phyloP scores from a whole-genome alignment of 2,113 vertebrate genomes.

The Hiodon alosoides region DNA sequence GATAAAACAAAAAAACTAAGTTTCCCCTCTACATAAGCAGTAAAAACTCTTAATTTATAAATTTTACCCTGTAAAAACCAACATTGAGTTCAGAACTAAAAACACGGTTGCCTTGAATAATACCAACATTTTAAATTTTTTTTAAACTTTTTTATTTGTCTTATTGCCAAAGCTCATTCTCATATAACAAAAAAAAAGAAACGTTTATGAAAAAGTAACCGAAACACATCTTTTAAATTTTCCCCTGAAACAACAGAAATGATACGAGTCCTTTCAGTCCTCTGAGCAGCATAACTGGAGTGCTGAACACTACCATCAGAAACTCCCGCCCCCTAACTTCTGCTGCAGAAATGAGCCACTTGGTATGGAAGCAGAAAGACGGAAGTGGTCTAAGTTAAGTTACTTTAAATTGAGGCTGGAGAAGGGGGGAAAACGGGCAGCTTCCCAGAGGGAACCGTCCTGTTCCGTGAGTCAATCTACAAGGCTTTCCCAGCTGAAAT shows the following conservation, averaged over 20 bases:
- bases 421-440: slow-evolving; percentile 9
- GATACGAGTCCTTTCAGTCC: not conserved
- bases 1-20: not conserved
- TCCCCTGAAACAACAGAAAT: not conserved
- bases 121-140: too few relatives aligned
- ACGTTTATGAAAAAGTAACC: not conserved
- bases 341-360: not conserved
- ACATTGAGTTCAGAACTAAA: too few relatives aligned
- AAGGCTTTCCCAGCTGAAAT: not conserved
- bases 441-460: not conserved
- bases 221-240: not conserved
- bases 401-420: not conserved
- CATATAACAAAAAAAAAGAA: not conserved
- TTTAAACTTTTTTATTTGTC: not conserved
- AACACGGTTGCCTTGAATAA: too few relatives aligned
- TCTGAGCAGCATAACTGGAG: not conserved
- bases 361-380: not conserved
- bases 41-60: not conserved
- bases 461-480: not conserved
- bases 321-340: not conserved
- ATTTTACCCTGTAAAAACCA: too few relatives aligned
- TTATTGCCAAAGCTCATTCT: not conserved
- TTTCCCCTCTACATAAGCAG: not conserved
- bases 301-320: not conserved
- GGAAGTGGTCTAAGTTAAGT: not conserved